These are phyloP conservation scores for Polydrusus tereticollis DNA, from an alignment of 2,888 invertebrate genomes.

Conservation along the genomic window DNA sequence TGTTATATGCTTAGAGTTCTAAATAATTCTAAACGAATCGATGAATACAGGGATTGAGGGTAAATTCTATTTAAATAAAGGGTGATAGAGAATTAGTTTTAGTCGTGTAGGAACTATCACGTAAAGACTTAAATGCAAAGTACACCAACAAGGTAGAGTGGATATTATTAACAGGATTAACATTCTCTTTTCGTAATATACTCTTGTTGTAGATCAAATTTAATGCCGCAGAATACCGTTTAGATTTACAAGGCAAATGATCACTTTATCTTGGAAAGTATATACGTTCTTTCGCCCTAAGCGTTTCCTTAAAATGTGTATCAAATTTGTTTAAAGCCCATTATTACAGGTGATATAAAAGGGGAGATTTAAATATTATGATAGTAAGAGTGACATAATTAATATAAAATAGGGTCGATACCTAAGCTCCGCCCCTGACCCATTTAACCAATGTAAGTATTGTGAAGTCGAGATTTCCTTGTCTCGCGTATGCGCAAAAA, in stretches of 20 bases:
- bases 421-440: no score
- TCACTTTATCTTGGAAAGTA: conserved; percentile 7
- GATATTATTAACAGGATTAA: conserved; percentile 44
- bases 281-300: conserved; percentile 13
- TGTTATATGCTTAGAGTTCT: conserved; percentile 11
- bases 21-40: conserved; percentile 42
- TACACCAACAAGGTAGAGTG: conserved; percentile 42
- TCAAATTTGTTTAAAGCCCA: conserved; percentile 9
- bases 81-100: conserved; percentile 37
- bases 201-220: conserved; percentile 36
- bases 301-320: conserved; percentile 4
- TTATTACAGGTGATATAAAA: conserved; percentile 8
- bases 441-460: no score
- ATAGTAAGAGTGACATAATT: neutral
- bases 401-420: no score
- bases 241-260: conserved; percentile 39
- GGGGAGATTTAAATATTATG: neutral
- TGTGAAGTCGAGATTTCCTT: no score
- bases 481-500: no score
- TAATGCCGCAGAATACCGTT: conserved; percentile 25
- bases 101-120: conserved; percentile 41
- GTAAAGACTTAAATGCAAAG: conserved; percentile 46
- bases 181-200: conserved; percentile 42
- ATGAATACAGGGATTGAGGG: conserved; percentile 35
- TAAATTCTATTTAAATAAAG: conserved; percentile 44